Evolutionary conservation across 2,113 vertebrate species (phyloP).

Genomic region (Hirundichthys speculiger): DNA sequence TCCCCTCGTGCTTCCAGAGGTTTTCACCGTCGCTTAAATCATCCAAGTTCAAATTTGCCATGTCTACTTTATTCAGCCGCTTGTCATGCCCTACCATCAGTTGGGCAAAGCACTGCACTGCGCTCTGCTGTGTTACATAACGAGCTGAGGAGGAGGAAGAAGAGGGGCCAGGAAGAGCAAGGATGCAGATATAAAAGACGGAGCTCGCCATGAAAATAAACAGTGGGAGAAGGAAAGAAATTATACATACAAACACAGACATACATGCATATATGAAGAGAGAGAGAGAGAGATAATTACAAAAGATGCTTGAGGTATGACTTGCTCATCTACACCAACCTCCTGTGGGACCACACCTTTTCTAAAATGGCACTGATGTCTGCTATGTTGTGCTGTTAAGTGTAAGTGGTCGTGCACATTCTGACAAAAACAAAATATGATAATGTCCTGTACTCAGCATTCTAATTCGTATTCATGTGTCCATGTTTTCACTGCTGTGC

Average conservation of each 20-base stretch:
- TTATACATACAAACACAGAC: neutral
- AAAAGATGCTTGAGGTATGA: slow-evolving; percentile 32
- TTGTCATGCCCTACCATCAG: slow-evolving; percentile 51
- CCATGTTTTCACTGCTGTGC: slow-evolving; percentile 17
- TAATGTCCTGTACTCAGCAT: slow-evolving; percentile 21
- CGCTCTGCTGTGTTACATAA: slow-evolving; percentile 74
- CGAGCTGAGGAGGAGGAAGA: slow-evolving; percentile 44
- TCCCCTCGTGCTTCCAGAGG: slow-evolving; percentile 28
- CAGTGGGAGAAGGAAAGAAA: neutral
- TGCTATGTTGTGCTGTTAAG: neutral
- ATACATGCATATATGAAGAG: neutral
- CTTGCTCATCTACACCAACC: neutral
- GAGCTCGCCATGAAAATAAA: slow-evolving; percentile 36
- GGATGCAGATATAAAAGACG: slow-evolving; percentile 61
- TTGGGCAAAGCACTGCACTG: slow-evolving; percentile 58
- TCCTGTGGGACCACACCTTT: slow-evolving; percentile 57
- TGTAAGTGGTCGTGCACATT: neutral
- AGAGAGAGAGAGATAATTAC: neutral
- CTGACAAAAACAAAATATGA: slow-evolving; percentile 23
- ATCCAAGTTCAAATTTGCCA: slow-evolving; percentile 63
- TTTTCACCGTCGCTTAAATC: slow-evolving; percentile 66
- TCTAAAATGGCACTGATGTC: slow-evolving; percentile 3
- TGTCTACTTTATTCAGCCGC: slow-evolving; percentile 59
- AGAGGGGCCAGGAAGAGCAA: slow-evolving; percentile 48
- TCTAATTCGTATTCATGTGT: slow-evolving; percentile 36